These are phyloP conservation scores for Pteropus alecto DNA, from an alignment of 2,113 vertebrate genomes.

Conservation along the genomic window DNA sequence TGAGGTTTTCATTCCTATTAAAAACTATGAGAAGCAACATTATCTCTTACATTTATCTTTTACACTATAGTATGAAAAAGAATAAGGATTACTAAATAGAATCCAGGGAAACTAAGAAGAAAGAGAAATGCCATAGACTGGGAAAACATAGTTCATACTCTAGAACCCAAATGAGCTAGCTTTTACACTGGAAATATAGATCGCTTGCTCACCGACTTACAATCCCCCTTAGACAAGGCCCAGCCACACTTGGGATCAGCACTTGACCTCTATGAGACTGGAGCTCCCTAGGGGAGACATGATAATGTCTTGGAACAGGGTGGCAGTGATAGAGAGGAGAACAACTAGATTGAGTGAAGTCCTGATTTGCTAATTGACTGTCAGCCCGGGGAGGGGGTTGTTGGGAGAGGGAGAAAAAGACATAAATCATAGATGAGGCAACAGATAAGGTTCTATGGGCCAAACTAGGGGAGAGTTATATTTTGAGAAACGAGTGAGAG, in stretches of 20 bases:
- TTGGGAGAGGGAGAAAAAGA: neutral
- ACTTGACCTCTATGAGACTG: neutral
- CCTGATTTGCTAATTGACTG: neutral
- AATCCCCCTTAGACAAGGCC: neutral
- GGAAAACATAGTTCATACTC: neutral
- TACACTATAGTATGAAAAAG: neutral
- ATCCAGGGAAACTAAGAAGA: neutral
- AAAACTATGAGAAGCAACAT: neutral
- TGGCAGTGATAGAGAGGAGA: neutral
- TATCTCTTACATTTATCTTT: neutral
- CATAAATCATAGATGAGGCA: neutral
- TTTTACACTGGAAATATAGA: neutral
- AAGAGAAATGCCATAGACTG: neutral
- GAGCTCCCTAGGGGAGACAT: neutral
- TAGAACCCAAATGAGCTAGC: neutral
- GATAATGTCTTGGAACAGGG: neutral
- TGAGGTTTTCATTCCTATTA: neutral
- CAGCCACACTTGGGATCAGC: neutral
- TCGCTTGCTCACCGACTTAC: neutral
- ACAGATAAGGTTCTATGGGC: neutral
- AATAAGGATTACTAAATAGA: neutral
- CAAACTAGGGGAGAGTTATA: neutral
- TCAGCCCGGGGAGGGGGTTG: neutral
- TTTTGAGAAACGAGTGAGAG: neutral
- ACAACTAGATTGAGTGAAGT: neutral